Base-by-base conservation (phyloP, 2,888 invertebrate genomes). In the Heliconius cydno region DNA sequence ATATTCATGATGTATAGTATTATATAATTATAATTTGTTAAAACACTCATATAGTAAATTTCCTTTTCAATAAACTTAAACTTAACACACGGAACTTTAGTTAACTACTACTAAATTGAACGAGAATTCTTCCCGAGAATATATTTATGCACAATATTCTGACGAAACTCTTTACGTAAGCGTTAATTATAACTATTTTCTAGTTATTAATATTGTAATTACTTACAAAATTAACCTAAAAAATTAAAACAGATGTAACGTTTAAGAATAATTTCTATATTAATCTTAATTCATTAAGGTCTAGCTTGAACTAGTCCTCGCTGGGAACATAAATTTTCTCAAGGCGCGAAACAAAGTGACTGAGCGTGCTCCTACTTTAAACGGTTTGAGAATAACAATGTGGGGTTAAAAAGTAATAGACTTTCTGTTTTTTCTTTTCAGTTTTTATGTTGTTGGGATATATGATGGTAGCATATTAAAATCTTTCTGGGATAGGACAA, bases 221-320 rank as follows among this genome's bases (percentile, higher is more conserved):
- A 52, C 19, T 1, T 46, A 46, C 2, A 60, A 60, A 12, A 52
- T 15, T 6, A 52, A 52, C 52, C 52, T 52, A 3, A 52, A 19
- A 15, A 52, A 41, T 52, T 60, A n/a, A 60, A 63, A 60, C 38
- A 71, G 12, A 34, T 28, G 28, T 77, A 71, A 28, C 28, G 10
- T 34, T 66, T 60, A 71, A 60, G 60, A 15, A 67, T 67, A 70
- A 66, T 73, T 28, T 34, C 10, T 63, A 34, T 52, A 72, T 78
- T 78, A 46, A 73, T 78, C 34, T 72, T 67, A 66, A 73, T 73
- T 66, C 38, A 78, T 73, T 78, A 34, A 28, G 19, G 34, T 52
- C 65, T 70, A 25, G 41, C 28, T 71, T 30, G 10, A 73, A 73
- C 73, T 78, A 73, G 30, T 57, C 34, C 67, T 66, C 46, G 52